phyloP scores from a whole-genome alignment of 2,888 invertebrate species.

The Acronicta psi region DNA sequence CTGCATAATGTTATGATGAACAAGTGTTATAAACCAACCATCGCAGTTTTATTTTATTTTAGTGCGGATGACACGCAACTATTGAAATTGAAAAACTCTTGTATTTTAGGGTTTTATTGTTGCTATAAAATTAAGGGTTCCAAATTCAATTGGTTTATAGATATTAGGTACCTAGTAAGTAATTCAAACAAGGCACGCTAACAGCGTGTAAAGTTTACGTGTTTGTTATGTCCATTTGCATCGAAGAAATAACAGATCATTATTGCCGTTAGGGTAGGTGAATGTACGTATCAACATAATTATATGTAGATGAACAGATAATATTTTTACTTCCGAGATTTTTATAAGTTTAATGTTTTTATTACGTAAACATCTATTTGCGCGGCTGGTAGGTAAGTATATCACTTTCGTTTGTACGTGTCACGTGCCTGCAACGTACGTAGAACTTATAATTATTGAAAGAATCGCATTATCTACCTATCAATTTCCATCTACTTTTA shows the following conservation, averaged over 20 bases:
- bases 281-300: too few relatives aligned
- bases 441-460: conserved; percentile 38
- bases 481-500: too few relatives aligned
- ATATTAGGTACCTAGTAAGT: conserved; percentile 33
- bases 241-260: conserved; percentile 35
- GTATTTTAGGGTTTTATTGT: conserved; percentile 40
- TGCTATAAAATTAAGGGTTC: conserved; percentile 31
- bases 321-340: conserved; percentile 32
- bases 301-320: conserved; percentile 38
- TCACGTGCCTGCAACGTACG: too few relatives aligned
- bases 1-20: conserved; percentile 51
- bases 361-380: conserved; percentile 53
- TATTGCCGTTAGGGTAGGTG: conserved; percentile 39
- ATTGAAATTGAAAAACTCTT: conserved; percentile 28
- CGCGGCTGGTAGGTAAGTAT: conserved; percentile 31
- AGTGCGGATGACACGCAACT: conserved; percentile 47
- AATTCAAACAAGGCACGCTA: conserved; percentile 36
- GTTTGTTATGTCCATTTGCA: conserved; percentile 39
- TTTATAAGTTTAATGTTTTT: conserved; percentile 41
- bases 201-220: conserved; percentile 40
- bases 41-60: conserved; percentile 39
- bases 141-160: conserved; percentile 38
- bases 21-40: conserved; percentile 53
- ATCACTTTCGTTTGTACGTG: conserved; percentile 61
- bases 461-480: conserved; percentile 45